Evolutionary conservation across 2,797 vertebrate genomes (phyloP).

Genomic region (Cuniculus paca): DNA sequence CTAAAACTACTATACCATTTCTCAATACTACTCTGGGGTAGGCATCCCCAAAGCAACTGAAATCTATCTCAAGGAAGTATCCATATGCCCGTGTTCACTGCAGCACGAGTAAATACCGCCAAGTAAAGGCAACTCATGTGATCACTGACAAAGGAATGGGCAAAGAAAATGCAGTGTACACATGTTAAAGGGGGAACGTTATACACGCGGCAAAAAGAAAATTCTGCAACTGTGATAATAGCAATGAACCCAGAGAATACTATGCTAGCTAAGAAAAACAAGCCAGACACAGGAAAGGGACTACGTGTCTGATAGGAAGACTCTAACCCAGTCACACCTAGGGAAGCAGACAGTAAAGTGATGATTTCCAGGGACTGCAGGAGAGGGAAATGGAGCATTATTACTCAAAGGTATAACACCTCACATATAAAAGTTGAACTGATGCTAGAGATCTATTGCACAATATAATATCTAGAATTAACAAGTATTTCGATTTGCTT

Average conservation of each 20-base stretch:
- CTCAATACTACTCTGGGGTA: not conserved
- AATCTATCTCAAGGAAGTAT: not conserved
- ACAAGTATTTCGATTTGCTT: not conserved
- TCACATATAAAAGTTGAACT: not conserved
- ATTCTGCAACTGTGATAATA: not conserved
- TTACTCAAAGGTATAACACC: not conserved
- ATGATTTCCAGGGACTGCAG: fast-evolving
- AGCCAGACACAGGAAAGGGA: not conserved
- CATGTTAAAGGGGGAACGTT: not conserved
- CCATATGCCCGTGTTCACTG: not conserved
- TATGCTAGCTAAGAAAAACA: not conserved
- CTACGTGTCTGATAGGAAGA: fast-evolving
- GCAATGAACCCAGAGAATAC: no score
- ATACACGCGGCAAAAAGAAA: not conserved
- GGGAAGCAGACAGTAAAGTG: not conserved
- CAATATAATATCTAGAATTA: not conserved
- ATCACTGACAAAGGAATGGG: not conserved
- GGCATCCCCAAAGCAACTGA: not conserved
- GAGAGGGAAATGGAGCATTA: not conserved
- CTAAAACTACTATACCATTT: not conserved
- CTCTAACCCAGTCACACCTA: not conserved
- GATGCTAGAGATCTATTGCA: not conserved
- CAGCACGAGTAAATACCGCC: not conserved
- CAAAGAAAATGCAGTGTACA: not conserved
- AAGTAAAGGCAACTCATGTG: not conserved